phyloP scores from a whole-genome alignment of 2,797 vertebrate genomes.

The Danio kyathit region DNA sequence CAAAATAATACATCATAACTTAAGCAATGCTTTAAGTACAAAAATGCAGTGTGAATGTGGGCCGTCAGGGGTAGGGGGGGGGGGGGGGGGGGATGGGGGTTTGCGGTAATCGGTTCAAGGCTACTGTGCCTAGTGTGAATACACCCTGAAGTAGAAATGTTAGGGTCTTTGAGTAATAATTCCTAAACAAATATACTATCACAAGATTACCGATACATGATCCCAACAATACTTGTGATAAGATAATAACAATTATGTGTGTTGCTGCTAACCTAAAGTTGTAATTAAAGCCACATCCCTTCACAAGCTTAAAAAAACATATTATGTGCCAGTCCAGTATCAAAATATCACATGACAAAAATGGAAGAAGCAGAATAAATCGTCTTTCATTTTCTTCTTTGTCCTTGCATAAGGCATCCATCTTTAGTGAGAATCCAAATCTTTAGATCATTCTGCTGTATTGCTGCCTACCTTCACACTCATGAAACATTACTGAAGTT shows the following conservation, averaged over 20 bases:
- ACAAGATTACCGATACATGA: conserved; percentile 72
- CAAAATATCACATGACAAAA: conserved; percentile 49
- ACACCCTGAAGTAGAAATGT: conserved; percentile 67
- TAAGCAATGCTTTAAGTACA: too few relatives aligned
- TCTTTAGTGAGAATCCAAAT: neutral
- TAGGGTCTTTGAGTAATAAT: conserved; percentile 53
- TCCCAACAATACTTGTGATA: conserved; percentile 57
- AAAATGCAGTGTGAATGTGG: too few relatives aligned
- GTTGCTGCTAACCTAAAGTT: conserved; percentile 7
- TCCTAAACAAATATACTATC: conserved; percentile 69
- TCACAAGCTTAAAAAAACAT: conserved; percentile 10
- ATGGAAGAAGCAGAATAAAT: conserved; percentile 39
- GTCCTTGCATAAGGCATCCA: neutral
- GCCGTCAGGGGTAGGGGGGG: too few relatives aligned
- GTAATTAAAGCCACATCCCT: conserved; percentile 20
- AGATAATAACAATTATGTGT: neutral
- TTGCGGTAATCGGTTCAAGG: too few relatives aligned
- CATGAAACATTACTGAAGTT: conserved; percentile 77
- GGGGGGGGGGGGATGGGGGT: too few relatives aligned
- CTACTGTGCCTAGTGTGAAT: too few relatives aligned
- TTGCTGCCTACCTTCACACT: conserved; percentile 70
- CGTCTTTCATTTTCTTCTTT: neutral
- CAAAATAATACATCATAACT: too few relatives aligned
- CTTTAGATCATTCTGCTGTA: conserved; percentile 58
- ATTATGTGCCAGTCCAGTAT: conserved; percentile 24